These are phyloP conservation scores for Apoda limacodes DNA, from an alignment of 2,888 invertebrate genomes.

Conservation along the genomic window DNA sequence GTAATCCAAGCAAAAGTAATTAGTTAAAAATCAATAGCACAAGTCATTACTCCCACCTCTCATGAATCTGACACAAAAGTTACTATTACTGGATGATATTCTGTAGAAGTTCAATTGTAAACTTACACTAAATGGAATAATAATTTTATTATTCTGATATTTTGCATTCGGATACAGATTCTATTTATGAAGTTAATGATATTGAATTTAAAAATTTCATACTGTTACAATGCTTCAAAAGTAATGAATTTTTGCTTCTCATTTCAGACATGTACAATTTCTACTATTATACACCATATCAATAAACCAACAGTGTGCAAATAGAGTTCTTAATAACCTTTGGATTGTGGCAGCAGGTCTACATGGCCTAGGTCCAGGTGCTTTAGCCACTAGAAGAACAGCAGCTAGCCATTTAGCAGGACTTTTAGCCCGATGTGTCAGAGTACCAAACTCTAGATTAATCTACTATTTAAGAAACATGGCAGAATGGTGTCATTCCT, in stretches of 20 bases:
- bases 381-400: conserved; percentile 45
- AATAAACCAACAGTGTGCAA: conserved; percentile 55
- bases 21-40: too few relatives aligned
- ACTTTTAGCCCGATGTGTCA: conserved; percentile 48
- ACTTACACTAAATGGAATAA: too few relatives aligned
- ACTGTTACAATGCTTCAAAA: not conserved
- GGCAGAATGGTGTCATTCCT: conserved; percentile 86
- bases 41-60: too few relatives aligned
- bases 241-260: conserved; percentile 6
- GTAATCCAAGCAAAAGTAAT: too few relatives aligned
- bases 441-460: conserved; percentile 48
- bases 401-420: conserved; percentile 57
- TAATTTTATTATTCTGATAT: too few relatives aligned
- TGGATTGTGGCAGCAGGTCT: conserved; percentile 54
- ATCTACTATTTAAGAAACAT: conserved; percentile 71
- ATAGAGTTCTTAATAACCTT: conserved; percentile 42
- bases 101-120: too few relatives aligned
- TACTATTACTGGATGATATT: too few relatives aligned
- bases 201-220: not conserved
- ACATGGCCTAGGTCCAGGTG: conserved; percentile 44
- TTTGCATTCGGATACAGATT: too few relatives aligned
- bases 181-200: too few relatives aligned
- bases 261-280: conserved; percentile 60
- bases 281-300: conserved; percentile 60
- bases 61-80: too few relatives aligned